Conservation (phyloP, 2,888 invertebrate genomes). For the Halictus ligatus region DNA sequence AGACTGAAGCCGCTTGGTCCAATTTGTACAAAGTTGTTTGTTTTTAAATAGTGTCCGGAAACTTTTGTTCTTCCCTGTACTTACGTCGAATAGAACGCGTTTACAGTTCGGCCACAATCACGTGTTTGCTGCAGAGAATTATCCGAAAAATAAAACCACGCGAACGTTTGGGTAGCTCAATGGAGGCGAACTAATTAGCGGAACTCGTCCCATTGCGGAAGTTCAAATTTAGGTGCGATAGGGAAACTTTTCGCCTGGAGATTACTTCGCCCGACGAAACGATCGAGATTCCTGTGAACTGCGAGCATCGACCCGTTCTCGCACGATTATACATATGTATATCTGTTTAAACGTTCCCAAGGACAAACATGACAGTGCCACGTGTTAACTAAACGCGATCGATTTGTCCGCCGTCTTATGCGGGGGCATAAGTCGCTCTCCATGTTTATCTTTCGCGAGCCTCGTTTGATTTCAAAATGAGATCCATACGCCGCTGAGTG, state of each 20-base stretch:
- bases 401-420: neutral
- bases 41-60: neutral
- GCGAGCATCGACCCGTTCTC: neutral
- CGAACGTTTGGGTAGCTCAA: conserved; percentile 8
- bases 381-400: neutral
- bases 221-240: neutral
- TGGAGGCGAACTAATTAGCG: conserved; percentile 32
- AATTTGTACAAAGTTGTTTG: too few relatives aligned
- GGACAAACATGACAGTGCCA: neutral
- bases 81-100: neutral
- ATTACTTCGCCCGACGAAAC: neutral
- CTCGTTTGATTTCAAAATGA: neutral
- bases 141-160: conserved; percentile 29
- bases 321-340: too few relatives aligned
- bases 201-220: neutral
- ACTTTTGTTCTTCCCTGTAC: neutral
- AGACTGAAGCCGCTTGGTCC: too few relatives aligned
- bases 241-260: neutral
- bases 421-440: neutral
- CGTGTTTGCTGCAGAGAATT: conserved; percentile 12
- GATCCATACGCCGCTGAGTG: neutral
- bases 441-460: neutral
- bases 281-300: neutral
- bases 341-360: neutral
- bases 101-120: conserved; percentile 16